phyloP scores from a whole-genome alignment of 2,797 vertebrate genomes.

The Acanthiza pusilla region DNA sequence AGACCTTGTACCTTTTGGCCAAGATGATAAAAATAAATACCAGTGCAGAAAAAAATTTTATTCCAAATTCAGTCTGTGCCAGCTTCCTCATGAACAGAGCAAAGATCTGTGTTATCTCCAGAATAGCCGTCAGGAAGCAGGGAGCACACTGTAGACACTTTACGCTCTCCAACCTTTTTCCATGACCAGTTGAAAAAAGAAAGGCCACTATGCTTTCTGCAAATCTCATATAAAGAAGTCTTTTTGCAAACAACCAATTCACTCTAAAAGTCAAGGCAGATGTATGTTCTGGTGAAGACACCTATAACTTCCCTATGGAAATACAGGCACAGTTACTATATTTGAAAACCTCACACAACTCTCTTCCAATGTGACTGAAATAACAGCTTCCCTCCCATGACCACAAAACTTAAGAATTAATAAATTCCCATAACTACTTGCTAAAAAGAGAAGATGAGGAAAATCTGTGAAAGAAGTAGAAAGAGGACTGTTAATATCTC shows the following conservation, averaged over 20 bases:
- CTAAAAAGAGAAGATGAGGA: neutral
- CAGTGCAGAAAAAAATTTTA: neutral
- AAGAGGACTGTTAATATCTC: neutral
- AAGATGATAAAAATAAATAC: neutral
- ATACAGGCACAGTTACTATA: neutral
- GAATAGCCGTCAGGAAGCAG: accelerated
- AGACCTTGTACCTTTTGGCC: neutral
- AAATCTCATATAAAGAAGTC: neutral
- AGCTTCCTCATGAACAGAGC: neutral
- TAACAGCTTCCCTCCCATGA: neutral
- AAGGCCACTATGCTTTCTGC: neutral
- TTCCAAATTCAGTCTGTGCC: neutral
- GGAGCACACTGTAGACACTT: neutral
- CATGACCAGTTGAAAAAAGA: neutral
- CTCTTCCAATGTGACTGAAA: neutral
- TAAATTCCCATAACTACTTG: neutral
- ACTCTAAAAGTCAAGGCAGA: neutral
- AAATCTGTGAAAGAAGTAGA: neutral
- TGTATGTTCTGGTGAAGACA: neutral
- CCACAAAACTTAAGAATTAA: neutral
- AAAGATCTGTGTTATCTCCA: neutral
- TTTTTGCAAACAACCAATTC: neutral
- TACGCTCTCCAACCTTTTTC: neutral
- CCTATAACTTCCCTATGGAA: neutral
- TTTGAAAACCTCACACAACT: neutral